Percentiles rank a stretch among this genome's conserved stretches.
These are phyloP conservation scores for Petromus typicus DNA, from an alignment of 2,113 vertebrate species.

Conservation along the genomic window DNA sequence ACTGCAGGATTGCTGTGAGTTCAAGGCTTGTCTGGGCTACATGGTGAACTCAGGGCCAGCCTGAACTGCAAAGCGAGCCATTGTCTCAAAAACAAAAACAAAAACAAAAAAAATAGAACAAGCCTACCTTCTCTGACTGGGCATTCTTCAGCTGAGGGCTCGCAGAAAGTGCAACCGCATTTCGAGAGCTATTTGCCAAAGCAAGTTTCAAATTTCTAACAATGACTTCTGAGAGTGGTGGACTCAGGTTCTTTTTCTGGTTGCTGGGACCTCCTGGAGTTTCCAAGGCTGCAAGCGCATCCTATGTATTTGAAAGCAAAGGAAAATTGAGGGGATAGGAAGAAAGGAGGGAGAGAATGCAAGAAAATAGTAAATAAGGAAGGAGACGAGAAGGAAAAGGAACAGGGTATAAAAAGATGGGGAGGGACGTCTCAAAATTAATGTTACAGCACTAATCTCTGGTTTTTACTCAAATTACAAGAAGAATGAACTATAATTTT, in stretches of 20 bases:
- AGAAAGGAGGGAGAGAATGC: not conserved
- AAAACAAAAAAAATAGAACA: not conserved
- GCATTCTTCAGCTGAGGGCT: slow-evolving; percentile 89
- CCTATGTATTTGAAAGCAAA: slow-evolving; percentile 83
- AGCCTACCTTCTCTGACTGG: slow-evolving; percentile 80
- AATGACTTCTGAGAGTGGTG: slow-evolving; percentile 95
- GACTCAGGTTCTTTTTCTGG: slow-evolving; percentile 85
- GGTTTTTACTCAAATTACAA: slow-evolving; percentile 4
- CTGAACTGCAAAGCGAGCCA: too few species aligned
- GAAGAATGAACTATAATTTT: slow-evolving; percentile 7
- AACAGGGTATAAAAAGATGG: not conserved
- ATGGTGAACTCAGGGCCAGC: too few species aligned
- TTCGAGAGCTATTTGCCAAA: slow-evolving; percentile 92
- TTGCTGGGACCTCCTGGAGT: slow-evolving; percentile 89
- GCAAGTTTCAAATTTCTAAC: slow-evolving; percentile 93
- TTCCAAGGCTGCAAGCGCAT: slow-evolving; percentile 93
- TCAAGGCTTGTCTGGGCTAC: too few species aligned
- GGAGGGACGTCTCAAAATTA: not conserved
- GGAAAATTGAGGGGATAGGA: not conserved
- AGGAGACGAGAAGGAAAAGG: not conserved
- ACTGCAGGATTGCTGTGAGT: too few species aligned
- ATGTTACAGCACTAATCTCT: slow-evolving; percentile 6
- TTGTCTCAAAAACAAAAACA: too few species aligned
- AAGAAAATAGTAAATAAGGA: not conserved
- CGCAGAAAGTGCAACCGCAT: slow-evolving; percentile 86